These are phyloP conservation scores for Tortricodes alternella DNA, from an alignment of 2,888 invertebrate species.

Conservation along the genomic window DNA sequence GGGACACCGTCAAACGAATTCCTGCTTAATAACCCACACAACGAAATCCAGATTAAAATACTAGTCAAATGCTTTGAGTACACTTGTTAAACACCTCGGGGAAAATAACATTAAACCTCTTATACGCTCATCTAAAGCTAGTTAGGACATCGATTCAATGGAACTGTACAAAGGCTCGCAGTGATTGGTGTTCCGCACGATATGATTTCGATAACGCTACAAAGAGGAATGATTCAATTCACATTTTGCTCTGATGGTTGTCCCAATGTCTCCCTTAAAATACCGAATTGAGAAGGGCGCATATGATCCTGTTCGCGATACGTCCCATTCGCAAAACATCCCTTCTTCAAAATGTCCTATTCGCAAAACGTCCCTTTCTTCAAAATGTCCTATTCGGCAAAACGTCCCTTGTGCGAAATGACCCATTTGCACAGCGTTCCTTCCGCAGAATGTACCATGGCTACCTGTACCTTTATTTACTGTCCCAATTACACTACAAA, in stretches of 20 bases:
- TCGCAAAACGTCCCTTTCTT: too few relatives aligned
- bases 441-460: too few relatives aligned
- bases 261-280: neutral
- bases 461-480: too few relatives aligned
- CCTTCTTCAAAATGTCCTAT: too few relatives aligned
- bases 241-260: neutral
- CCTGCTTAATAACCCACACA: slow-evolving; percentile 30
- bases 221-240: slow-evolving; percentile 6
- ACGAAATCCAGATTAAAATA: slow-evolving; percentile 33
- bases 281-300: too few relatives aligned
- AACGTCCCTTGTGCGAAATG: too few relatives aligned
- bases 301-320: too few relatives aligned
- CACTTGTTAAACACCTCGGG: slow-evolving; percentile 14
- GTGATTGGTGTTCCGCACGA: slow-evolving; percentile 7
- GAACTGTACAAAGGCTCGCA: slow-evolving; percentile 25
- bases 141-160: slow-evolving; percentile 3
- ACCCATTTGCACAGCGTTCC: too few relatives aligned
- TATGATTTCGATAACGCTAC: neutral
- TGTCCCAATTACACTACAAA: too few relatives aligned
- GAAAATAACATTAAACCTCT: slow-evolving; percentile 15
- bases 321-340: too few relatives aligned
- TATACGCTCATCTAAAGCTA: slow-evolving; percentile 18
- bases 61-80: slow-evolving; percentile 34
- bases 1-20: neutral
- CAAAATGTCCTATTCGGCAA: too few relatives aligned